Evolutionary conservation across 2,113 vertebrate genomes (phyloP).

Genomic region (Hystrix cristata): DNA sequence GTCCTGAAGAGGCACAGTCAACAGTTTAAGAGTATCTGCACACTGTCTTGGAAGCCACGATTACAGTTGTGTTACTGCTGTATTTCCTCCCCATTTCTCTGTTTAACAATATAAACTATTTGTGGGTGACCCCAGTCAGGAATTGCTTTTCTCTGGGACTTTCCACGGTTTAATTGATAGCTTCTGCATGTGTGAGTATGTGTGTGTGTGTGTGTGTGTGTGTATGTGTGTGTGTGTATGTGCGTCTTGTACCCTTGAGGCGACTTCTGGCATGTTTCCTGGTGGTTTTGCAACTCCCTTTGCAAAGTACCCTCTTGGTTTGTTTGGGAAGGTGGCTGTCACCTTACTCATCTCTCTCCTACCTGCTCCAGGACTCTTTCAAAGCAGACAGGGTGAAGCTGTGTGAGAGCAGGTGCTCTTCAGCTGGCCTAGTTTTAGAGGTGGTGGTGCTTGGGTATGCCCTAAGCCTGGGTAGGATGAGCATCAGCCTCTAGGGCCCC

Average conservation of each 20-base stretch:
- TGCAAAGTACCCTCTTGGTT: conserved; percentile 87
- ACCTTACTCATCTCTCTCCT: background rate
- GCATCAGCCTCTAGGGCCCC: background rate
- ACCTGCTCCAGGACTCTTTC: background rate
- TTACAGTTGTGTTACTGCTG: conserved; percentile 95
- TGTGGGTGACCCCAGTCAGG: conserved; percentile 91
- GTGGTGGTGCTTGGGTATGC: background rate
- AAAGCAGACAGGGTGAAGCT: conserved; percentile 45
- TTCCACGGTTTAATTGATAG: conserved; percentile 79
- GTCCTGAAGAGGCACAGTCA: conserved; percentile 89
- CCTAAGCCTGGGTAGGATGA: background rate
- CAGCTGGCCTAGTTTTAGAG: background rate
- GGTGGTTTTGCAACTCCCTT: conserved; percentile 86
- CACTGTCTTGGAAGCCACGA: conserved; percentile 95
- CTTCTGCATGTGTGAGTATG: background rate
- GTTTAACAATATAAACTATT: conserved; percentile 90
- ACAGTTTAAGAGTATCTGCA: conserved; percentile 95
- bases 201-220: background rate
- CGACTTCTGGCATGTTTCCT: conserved; percentile 80
- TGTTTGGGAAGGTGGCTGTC: conserved; percentile 69
- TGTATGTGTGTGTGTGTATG: background rate
- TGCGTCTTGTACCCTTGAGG: background rate
- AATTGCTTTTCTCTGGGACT: conserved; percentile 89
- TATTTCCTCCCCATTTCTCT: conserved; percentile 88
- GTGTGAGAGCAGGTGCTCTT: background rate